phyloP scores from a whole-genome alignment of 2,113 vertebrate genomes.

The Oryzias woworae region DNA sequence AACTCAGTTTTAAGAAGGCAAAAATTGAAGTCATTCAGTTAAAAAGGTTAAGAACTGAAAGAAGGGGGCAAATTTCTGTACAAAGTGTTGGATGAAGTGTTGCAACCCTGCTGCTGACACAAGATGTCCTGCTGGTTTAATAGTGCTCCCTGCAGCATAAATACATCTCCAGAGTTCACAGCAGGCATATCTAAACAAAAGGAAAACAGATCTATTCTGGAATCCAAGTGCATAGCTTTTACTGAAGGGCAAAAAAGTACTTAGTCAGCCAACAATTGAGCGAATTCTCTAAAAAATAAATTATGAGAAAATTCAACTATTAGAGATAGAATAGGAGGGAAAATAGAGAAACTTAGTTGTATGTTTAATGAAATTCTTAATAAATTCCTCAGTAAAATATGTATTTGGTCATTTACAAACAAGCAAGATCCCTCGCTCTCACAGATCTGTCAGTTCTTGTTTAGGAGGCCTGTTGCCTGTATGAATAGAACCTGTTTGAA shows the following conservation, averaged over 20 bases:
- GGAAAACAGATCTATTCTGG: constrained; percentile 7
- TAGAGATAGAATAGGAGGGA: too few species aligned
- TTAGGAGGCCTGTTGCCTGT: too few species aligned
- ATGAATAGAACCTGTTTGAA: too few species aligned
- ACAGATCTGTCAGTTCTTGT: too few species aligned
- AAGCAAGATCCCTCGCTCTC: too few species aligned
- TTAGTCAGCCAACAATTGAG: too few species aligned
- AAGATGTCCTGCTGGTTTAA: constrained; percentile 40
- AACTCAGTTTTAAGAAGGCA: constrained; percentile 47
- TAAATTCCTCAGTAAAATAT: too few species aligned
- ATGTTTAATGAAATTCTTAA: too few species aligned
- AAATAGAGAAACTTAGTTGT: too few species aligned
- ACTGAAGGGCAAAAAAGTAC: neutral
- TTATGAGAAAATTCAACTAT: too few species aligned
- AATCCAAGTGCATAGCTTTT: constrained; percentile 64
- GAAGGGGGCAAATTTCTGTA: constrained; percentile 65
- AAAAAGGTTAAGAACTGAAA: constrained; percentile 64
- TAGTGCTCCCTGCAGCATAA: constrained; percentile 63
- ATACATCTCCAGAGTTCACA: constrained; percentile 31
- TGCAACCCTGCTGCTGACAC: constrained; percentile 46
- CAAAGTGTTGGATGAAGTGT: constrained; percentile 50
- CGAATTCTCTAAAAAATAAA: too few species aligned
- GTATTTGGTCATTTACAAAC: too few species aligned
- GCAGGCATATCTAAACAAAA: constrained; percentile 33
- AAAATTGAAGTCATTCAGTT: constrained; percentile 44